Evolutionary conservation across 2,888 invertebrate genomes (phyloP).

Genomic region (Caradrina kadenii): DNA sequence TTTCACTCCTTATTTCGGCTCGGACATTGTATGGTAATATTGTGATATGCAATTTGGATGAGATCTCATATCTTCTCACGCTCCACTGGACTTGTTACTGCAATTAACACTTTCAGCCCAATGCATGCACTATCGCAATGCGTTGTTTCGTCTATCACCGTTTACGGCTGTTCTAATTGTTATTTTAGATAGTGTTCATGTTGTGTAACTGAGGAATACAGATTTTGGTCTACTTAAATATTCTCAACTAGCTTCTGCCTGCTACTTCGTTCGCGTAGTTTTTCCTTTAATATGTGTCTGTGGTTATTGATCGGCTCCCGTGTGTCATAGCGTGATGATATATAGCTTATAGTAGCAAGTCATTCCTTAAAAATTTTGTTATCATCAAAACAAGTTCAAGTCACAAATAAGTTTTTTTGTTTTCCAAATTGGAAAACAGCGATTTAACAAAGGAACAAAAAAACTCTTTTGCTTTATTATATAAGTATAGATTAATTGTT

Average conservation of each 20-base stretch:
- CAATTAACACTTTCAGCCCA: conserved; percentile 75
- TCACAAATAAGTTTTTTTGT: too few relatives aligned
- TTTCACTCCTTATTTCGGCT: conserved; percentile 80
- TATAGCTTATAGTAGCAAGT: too few relatives aligned
- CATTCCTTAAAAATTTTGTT: too few relatives aligned
- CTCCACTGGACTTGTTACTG: conserved; percentile 73
- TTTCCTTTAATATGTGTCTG: too few relatives aligned
- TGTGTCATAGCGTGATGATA: too few relatives aligned
- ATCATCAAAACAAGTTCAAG: too few relatives aligned
- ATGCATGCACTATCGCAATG: conserved; percentile 67
- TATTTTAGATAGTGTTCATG: conserved; percentile 37
- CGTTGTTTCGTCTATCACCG: conserved; percentile 67
- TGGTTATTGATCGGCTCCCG: too few relatives aligned
- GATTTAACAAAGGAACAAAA: too few relatives aligned
- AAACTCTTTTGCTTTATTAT: too few relatives aligned
- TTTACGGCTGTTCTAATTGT: conserved; percentile 63
- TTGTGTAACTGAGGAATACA: conserved; percentile 31
- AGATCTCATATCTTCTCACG: conserved; percentile 79
- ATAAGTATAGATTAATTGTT: conserved; percentile 4
- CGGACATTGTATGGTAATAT: conserved; percentile 80
- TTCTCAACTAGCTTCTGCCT: background rate
- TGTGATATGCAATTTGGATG: conserved; percentile 72
- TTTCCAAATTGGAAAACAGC: too few relatives aligned
- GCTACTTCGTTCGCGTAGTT: too few relatives aligned
- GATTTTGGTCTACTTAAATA: conserved; percentile 3